A percentile compares a stretch with the other conserved stretches of the same genome.
Conservation (phyloP, 2,113 vertebrate genomes). For the Amia ocellicauda region DNA sequence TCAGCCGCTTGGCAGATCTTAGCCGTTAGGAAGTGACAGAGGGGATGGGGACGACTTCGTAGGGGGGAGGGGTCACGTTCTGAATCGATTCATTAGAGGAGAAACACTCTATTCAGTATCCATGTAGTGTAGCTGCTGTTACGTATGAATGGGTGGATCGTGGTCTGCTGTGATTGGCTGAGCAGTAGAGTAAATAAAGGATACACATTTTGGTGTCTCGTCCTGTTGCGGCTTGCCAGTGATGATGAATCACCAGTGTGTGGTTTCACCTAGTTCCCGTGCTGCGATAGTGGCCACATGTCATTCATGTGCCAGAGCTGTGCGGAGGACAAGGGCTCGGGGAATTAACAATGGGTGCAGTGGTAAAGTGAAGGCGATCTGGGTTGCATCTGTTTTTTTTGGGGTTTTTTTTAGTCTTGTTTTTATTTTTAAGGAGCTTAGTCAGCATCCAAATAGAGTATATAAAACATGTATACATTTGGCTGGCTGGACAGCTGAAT, state of each 20-base stretch:
- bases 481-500: conserved; percentile 48
- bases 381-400: conserved; percentile 54
- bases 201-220: conserved; percentile 21
- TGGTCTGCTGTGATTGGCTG: conserved; percentile 53
- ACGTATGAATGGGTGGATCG: conserved; percentile 66
- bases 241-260: conserved; percentile 34
- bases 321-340: neutral
- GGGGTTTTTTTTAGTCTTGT: neutral
- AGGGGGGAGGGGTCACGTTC: conserved; percentile 11
- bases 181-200: conserved; percentile 32
- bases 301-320: conserved; percentile 17
- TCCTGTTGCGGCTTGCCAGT: conserved; percentile 24
- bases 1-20: conserved; percentile 12
- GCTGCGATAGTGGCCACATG: conserved; percentile 36
- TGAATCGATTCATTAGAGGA: conserved; percentile 22
- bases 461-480: conserved; percentile 9
- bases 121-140: conserved; percentile 40
- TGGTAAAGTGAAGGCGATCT: conserved; percentile 32
- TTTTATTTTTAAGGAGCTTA: conserved; percentile 37
- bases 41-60: conserved; percentile 23
- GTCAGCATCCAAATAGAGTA: conserved; percentile 45
- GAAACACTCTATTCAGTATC: conserved; percentile 42
- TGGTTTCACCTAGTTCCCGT: conserved; percentile 28
- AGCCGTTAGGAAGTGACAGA: conserved; percentile 44
- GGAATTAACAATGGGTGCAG: conserved; percentile 27